Conservation (phyloP, 2,888 invertebrate species). For the Agrenia bidenticulata region DNA sequence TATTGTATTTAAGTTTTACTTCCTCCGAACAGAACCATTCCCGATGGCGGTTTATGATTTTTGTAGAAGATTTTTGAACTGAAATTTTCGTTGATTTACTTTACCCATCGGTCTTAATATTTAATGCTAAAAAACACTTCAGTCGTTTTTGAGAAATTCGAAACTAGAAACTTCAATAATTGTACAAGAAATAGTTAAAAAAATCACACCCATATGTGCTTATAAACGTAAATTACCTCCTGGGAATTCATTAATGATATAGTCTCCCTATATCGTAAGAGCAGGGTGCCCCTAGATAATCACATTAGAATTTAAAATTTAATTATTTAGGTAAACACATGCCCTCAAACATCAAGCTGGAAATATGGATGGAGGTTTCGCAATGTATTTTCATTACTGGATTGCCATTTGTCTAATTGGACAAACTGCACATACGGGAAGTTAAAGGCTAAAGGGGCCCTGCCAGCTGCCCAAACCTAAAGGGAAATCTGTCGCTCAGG, state of each 20-base stretch:
- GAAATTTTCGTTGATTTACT: too few relatives aligned
- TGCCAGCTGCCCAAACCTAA: conserved; percentile 17
- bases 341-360: background rate
- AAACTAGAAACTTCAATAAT: too few relatives aligned
- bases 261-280: background rate
- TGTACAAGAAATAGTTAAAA: too few relatives aligned
- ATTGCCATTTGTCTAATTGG: conserved; percentile 23
- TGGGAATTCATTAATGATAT: too few relatives aligned
- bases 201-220: background rate
- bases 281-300: conserved; percentile 6
- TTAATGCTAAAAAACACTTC: too few relatives aligned
- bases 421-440: conserved; percentile 17
- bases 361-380: conserved; percentile 8
- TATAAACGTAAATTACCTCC: background rate
- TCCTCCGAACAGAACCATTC: too few relatives aligned
- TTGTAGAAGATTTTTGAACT: too few relatives aligned
- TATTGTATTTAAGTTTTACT: too few relatives aligned
- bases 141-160: too few relatives aligned
- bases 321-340: conserved; percentile 20
- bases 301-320: conserved; percentile 23
- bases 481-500: conserved; percentile 16
- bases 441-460: background rate
- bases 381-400: conserved; percentile 19
- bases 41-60: too few relatives aligned
- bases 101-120: too few relatives aligned